These are phyloP conservation scores for Pocillopora grandis DNA, from an alignment of 92 coral and sea anemone species.

Conservation along the genomic window DNA sequence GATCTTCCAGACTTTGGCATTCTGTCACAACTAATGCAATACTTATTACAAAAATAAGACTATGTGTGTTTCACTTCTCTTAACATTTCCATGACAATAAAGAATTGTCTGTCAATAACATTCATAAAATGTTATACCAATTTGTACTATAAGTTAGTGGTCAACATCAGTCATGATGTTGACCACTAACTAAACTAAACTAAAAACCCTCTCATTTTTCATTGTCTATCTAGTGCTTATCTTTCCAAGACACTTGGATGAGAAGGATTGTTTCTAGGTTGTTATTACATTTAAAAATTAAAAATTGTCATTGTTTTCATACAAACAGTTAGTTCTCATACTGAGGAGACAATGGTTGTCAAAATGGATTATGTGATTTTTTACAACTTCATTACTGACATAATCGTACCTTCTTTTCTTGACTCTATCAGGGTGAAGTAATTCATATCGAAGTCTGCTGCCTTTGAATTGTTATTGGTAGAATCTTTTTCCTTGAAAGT, in stretches of 20 bases:
- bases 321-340: conserved; percentile 16
- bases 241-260: conserved; percentile 12
- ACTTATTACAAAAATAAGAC: too few species aligned
- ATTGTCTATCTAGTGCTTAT: not conserved
- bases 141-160: too few species aligned
- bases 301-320: conserved; percentile 10
- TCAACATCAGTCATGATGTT: not conserved
- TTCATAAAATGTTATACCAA: too few species aligned
- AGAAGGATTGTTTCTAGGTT: conserved; percentile 13
- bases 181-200: too few species aligned
- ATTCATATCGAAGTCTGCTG: conserved; percentile 20
- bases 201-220: not conserved
- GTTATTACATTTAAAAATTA: conserved; percentile 7
- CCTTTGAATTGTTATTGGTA: conserved; percentile 14
- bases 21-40: too few species aligned
- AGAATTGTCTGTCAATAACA: too few species aligned
- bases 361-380: not conserved
- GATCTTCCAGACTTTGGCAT: not conserved
- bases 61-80: too few species aligned
- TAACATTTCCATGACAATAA: too few species aligned
- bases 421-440: conserved; percentile 32
- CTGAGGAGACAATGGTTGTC: conserved; percentile 1
- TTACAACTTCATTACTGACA: too few species aligned
- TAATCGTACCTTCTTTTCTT: conserved; percentile 28
- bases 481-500: conserved; percentile 44